Evolutionary conservation across 1,140 invertebrate species (phyloP).

Genomic region (Calliphora vicina): DNA sequence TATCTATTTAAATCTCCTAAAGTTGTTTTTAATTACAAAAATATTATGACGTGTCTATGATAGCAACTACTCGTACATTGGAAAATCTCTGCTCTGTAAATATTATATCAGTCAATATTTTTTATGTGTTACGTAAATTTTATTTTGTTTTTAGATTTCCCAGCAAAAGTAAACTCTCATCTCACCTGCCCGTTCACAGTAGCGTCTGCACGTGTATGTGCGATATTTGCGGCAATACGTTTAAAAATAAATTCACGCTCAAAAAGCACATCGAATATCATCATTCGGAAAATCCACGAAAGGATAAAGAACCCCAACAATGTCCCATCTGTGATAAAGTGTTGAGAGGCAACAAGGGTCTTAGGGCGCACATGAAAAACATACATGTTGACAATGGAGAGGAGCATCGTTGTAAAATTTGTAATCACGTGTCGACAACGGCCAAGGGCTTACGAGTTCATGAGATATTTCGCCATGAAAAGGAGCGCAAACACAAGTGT

Average conservation of each 20-base stretch:
- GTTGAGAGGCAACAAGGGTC: not conserved
- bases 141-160: not conserved
- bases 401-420: conserved; percentile 16
- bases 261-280: conserved; percentile 52
- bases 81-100: not conserved
- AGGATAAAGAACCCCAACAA: conserved; percentile 49
- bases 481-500: conserved; percentile 49
- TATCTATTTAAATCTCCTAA: not conserved
- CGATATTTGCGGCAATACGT: conserved; percentile 56
- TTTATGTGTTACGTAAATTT: not conserved
- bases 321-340: conserved; percentile 50
- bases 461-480: conserved; percentile 43
- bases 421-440: not conserved
- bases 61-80: not conserved
- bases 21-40: not conserved
- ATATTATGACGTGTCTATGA: too few species aligned
- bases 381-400: not conserved
- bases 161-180: not conserved
- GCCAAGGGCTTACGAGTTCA: not conserved
- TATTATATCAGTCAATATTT: not conserved
- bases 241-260: conserved; percentile 55
- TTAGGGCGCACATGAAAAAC: not conserved
- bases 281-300: conserved; percentile 46
- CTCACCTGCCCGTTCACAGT: not conserved
- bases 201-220: conserved; percentile 44